Percentiles rank a stretch among this genome's conserved stretches.
phyloP scores from a whole-genome alignment of 2,888 invertebrate genomes.

The Conchocele bisecta region DNA sequence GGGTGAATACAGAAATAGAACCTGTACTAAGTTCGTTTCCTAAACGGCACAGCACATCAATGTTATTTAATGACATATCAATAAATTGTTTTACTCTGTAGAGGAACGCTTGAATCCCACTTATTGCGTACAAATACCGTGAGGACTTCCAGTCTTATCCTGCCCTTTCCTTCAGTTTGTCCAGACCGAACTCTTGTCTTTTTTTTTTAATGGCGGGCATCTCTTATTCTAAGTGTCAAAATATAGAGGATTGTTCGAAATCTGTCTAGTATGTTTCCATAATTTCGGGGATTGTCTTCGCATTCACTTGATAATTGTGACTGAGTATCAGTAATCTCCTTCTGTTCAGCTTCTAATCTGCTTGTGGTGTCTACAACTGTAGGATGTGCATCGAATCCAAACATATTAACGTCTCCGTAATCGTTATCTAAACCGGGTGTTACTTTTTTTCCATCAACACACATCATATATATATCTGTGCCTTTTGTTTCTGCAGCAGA shows the following conservation, averaged over 20 bases:
- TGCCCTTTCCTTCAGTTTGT: conserved; percentile 25
- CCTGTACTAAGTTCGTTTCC: not conserved
- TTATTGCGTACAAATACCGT: conserved; percentile 21
- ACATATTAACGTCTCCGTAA: conserved; percentile 36
- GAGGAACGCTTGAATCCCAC: conserved; percentile 30
- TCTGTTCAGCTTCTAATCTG: not conserved
- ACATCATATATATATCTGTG: conserved; percentile 15
- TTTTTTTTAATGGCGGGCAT: conserved; percentile 4
- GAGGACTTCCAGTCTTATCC: conserved; percentile 21
- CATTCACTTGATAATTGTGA: not conserved
- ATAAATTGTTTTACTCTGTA: conserved; percentile 7
- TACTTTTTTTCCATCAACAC: conserved; percentile 32
- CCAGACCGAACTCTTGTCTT: conserved; percentile 25
- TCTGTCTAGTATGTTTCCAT: not conserved
- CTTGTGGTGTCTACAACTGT: not conserved
- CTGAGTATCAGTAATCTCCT: not conserved
- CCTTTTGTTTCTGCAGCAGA: not conserved
- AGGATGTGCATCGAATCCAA: conserved; percentile 5
- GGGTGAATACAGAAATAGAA: not conserved
- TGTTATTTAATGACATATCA: not conserved
- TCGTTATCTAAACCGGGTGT: conserved; percentile 14
- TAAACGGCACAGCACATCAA: not conserved
- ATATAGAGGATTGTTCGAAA: not conserved
- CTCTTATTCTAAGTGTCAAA: conserved; percentile 2
- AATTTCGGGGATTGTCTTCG: not conserved